Evolutionary conservation across 2,797 vertebrate species (phyloP).

Genomic region (Buceros bicornis): DNA sequence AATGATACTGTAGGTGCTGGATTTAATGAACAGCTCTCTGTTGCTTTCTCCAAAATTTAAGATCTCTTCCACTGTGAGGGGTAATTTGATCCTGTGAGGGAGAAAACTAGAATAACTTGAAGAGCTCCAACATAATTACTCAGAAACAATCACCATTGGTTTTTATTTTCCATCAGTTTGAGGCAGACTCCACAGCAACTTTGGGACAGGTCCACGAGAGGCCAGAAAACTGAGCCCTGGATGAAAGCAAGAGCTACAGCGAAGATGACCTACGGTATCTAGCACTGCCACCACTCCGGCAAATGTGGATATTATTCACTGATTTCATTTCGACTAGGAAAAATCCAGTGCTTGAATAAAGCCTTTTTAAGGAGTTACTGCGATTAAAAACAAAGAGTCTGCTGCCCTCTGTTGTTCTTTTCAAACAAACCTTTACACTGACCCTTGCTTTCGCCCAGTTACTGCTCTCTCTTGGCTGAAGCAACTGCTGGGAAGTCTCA

Average conservation of each 20-base stretch:
- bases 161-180: neutral
- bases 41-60: slow-evolving; percentile 86
- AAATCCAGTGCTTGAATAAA: neutral
- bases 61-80: slow-evolving; percentile 88
- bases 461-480: too few species aligned
- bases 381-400: neutral
- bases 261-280: neutral
- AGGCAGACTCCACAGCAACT: neutral
- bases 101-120: neutral
- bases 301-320: neutral
- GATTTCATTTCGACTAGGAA: neutral
- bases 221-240: neutral
- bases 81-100: slow-evolving; percentile 82
- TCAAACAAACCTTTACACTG: neutral
- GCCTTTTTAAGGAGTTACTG: neutral
- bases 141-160: neutral
- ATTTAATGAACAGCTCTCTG: slow-evolving; percentile 91
- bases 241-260: neutral
- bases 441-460: too few species aligned
- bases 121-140: neutral
- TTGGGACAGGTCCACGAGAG: neutral
- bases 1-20: slow-evolving; percentile 92
- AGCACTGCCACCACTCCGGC: neutral
- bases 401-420: slow-evolving; percentile 25
- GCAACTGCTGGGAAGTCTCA: too few species aligned